These are phyloP conservation scores for Temnothorax nylanderi DNA, from an alignment of 1,140 invertebrate genomes.

Conservation along the genomic window DNA sequence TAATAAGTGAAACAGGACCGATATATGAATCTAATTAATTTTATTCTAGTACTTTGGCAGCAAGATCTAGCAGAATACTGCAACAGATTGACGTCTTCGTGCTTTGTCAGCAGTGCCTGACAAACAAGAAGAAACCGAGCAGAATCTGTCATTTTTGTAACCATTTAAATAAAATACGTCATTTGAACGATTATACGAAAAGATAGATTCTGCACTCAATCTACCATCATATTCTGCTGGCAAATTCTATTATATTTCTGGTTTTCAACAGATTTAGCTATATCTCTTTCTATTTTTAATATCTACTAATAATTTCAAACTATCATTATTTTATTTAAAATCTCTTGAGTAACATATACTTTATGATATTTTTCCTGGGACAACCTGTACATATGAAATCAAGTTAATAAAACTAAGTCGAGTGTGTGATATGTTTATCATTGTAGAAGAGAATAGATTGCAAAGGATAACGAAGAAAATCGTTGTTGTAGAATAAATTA, in stretches of 20 bases:
- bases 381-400: background rate
- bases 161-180: background rate
- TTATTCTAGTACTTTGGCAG: background rate
- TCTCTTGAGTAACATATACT: constrained; percentile 1
- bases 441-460: constrained; percentile 6
- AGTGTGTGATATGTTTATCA: constrained; percentile 9
- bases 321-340: background rate
- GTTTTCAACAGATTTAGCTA: background rate
- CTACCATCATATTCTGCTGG: background rate
- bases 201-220: no score
- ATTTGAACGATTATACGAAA: no score
- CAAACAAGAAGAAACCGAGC: background rate
- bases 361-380: background rate
- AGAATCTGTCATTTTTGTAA: background rate
- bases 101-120: background rate
- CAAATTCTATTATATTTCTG: background rate
- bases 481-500: constrained; percentile 2
- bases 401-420: background rate
- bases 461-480: background rate
- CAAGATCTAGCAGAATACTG: background rate
- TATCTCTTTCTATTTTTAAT: background rate
- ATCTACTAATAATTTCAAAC: background rate
- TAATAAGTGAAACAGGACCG: no score
- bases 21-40: no score
- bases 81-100: background rate